Evolutionary conservation across 2,888 invertebrate genomes (phyloP).

Genomic region (Timema cristinae): DNA sequence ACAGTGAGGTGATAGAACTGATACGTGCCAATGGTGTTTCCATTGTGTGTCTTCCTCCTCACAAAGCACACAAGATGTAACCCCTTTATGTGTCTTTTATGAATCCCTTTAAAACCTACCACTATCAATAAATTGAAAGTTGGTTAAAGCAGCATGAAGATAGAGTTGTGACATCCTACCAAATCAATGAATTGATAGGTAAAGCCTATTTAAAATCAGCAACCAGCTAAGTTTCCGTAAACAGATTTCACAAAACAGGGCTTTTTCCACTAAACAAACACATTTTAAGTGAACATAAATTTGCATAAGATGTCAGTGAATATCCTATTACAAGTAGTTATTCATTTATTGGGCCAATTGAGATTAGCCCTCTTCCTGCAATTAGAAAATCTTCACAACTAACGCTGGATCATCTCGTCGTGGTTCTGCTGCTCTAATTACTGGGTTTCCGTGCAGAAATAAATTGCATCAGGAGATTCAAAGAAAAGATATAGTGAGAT

Average conservation of each 20-base stretch:
- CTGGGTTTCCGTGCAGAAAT: background rate
- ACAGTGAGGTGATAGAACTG: slow-evolving; percentile 13
- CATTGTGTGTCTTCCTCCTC: slow-evolving; percentile 12
- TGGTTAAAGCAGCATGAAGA: slow-evolving; percentile 1
- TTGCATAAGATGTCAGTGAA: background rate
- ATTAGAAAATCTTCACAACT: too few species aligned
- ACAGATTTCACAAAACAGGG: background rate
- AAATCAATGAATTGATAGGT: background rate
- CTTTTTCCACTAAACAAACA: background rate
- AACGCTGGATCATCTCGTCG: background rate
- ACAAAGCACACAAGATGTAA: background rate
- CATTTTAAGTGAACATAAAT: background rate
- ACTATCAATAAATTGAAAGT: background rate
- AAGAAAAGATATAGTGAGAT: background rate
- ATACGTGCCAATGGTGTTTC: background rate
- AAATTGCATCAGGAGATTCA: background rate
- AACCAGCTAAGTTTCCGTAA: background rate
- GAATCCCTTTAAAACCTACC: background rate
- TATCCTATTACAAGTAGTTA: too few species aligned
- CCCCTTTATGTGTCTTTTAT: background rate
- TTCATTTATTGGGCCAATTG: too few species aligned
- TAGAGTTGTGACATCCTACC: background rate
- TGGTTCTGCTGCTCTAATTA: background rate
- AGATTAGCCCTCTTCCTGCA: too few species aligned
- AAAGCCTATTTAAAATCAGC: slow-evolving; percentile 12